Evolutionary conservation across 2,797 vertebrate genomes (phyloP), one percentile per base, ranked within the genome.

Genomic region (Xerus rutilus): DNA sequence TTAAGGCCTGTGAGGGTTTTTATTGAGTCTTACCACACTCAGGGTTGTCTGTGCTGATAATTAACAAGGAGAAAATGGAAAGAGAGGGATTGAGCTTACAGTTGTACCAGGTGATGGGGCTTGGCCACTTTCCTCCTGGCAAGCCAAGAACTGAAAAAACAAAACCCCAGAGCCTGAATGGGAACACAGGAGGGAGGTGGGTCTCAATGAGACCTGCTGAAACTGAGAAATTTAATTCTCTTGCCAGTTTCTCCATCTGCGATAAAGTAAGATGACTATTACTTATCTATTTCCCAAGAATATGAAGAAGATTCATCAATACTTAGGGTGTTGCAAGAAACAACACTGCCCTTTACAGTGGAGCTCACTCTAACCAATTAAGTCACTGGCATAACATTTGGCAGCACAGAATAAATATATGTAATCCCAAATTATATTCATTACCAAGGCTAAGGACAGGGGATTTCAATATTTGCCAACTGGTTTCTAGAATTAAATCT

Each of bases 281-380:
- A 14, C 39, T 86, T 77, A 32, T 57, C 59, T 84, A 9, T 39
- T 35, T 86, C 73, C 70, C 43, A 52, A 47, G 21, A 59, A 30
- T 30, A 17, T 0, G 11, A 76, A 93, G 91, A 84, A 69, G n/a
- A 76, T 18, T 30, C 14, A 1, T 32, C 13, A 39, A 35, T 25
- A 67, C 57, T 23, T 28, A 47, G 0, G 59, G 9, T 30, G 7
- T 30, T 9, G 69, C 25, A 64, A 45, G 35, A 62, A 86, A 69
- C 23, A 70, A 62, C 7, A 21, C 9, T 12, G 57, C 20, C 47
- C 30, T 93, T 52, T 64, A 65, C 4, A 32, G 17, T 0, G 20
- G 39, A 78, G 18, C 7, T 95, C 77, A 87, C 78, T 88, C 86
- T 94, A 90, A 96, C 52, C 91, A 96, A 77, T 97, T 96, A 94